Evolutionary conservation across 2,888 invertebrate genomes (phyloP).

Genomic region (Chymomyza caudatula): DNA sequence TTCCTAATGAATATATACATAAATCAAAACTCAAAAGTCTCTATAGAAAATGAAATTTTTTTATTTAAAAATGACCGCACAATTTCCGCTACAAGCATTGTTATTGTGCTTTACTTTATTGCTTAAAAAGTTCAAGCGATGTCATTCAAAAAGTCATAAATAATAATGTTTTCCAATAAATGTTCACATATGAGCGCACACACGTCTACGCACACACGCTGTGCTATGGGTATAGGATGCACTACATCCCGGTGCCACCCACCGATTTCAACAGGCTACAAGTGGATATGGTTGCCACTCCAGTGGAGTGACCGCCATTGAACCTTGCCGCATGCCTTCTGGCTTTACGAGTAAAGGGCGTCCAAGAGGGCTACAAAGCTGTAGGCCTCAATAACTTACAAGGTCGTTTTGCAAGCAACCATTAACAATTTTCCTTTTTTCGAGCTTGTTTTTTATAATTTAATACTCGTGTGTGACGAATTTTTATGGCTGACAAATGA

Average conservation of each 20-base stretch:
- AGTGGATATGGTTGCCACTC: conserved; percentile 38
- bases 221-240: neutral
- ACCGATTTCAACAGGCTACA: conserved; percentile 38
- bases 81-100: conserved; percentile 49
- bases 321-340: conserved; percentile 37
- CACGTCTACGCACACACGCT: conserved; percentile 23
- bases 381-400: conserved; percentile 60
- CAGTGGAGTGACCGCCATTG: conserved; percentile 56
- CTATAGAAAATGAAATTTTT: conserved; percentile 28
- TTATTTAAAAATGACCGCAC: conserved; percentile 45
- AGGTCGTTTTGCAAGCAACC: conserved; percentile 65
- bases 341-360: conserved; percentile 37
- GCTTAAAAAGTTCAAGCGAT: conserved; percentile 74
- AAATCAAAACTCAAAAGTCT: conserved; percentile 56
- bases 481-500: conserved; percentile 73
- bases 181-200: conserved; percentile 74
- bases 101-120: conserved; percentile 64
- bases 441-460: conserved; percentile 44
- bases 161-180: conserved; percentile 77
- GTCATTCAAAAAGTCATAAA: conserved; percentile 74
- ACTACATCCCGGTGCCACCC: conserved; percentile 23
- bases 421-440: conserved; percentile 50
- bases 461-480: conserved; percentile 71
- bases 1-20: conserved; percentile 54
- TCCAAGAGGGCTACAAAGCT: conserved; percentile 27